Percentiles rank a stretch among this genome's conserved stretches.
phyloP scores from a whole-genome alignment of 2,113 vertebrate species.

The Sebastes schlegelii region DNA sequence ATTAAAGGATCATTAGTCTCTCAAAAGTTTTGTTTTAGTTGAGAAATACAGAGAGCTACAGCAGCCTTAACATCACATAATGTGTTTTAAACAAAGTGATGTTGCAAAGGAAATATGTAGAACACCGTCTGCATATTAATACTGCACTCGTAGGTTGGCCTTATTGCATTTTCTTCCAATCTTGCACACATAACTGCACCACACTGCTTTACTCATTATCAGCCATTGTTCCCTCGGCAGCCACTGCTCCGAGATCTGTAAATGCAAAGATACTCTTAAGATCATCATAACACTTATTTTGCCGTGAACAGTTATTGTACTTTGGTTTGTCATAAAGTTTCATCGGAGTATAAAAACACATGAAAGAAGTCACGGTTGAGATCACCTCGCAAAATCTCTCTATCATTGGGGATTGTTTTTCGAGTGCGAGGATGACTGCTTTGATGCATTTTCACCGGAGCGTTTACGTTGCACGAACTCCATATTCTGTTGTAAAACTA shows the following conservation, averaged over 20 bases:
- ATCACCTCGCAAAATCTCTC: not conserved
- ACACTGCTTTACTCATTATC: slow-evolving; percentile 28
- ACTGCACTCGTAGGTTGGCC: not conserved
- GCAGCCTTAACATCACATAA: not conserved
- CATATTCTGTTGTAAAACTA: not conserved
- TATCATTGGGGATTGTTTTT: not conserved
- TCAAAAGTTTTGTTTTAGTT: not conserved
- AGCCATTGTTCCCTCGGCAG: slow-evolving; percentile 25
- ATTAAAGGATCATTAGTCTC: not conserved
- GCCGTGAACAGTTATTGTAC: slow-evolving; percentile 25
- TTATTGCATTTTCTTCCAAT: slow-evolving; percentile 17
- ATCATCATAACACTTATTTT: slow-evolving; percentile 13
- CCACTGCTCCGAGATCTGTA: not conserved
- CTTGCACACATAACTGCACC: not conserved
- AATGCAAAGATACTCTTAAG: slow-evolving; percentile 9
- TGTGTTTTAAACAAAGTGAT: slow-evolving; percentile 7
- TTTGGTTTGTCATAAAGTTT: slow-evolving; percentile 9
- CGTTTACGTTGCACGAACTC: not conserved
- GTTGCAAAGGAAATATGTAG: not conserved
- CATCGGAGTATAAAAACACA: not conserved
- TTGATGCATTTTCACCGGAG: not conserved
- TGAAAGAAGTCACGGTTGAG: not conserved
- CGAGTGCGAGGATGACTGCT: not conserved
- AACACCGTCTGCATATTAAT: slow-evolving; percentile 13
- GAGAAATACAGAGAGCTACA: not conserved